Evolutionary conservation across 2,888 invertebrate species (phyloP), one percentile per base, ranked within the genome.

Genomic region (Napeogenes sylphis): DNA sequence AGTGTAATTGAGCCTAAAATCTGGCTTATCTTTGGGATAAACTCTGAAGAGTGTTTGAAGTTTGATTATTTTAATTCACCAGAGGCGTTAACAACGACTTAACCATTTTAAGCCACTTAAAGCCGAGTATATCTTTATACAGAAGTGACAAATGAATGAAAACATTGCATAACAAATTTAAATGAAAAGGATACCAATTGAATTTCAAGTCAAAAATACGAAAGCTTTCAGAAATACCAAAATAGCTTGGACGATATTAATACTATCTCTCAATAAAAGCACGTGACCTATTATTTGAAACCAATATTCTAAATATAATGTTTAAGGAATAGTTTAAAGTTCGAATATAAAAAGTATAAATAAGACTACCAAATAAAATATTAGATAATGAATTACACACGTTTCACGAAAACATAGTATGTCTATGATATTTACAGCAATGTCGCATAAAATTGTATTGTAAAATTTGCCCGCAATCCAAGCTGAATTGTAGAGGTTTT

Each of bases 1-100:
- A 69, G 75, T 72, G 72, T 74, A 79, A 80, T 79, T 78, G 75
- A 71, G 67, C 63, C 66, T 69, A 76, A 77, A 74, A 69, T 72
- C 60, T 60, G 65, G 68, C 73, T 73, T 75, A 75, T 71, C 73
- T 62, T 46, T 10, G 30, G 66, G 56, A 66, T 71, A 68, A 68
- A 65, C 55, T 51, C 46, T 45, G 62, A 64, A 12, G 64, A 66
- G 45, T 63, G 62, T 61, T 65, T 61, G 63, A 42, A 51, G 64
- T 71, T 68, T 67, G 68, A 66, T 67, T 63, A 61, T 56, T 62
- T 66, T 59, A 66, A 61, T 65, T 68, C 61, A 59, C 56, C 69
- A 61, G 67, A 67, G 66, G 69, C 64, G 64, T 63, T 64, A 61
- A 63, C 61, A 65, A 56, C 46, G 56, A 65, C 65, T 67, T 62